Evolutionary conservation across 2,888 invertebrate species (phyloP).

Genomic region (Zonitis immaculata): DNA sequence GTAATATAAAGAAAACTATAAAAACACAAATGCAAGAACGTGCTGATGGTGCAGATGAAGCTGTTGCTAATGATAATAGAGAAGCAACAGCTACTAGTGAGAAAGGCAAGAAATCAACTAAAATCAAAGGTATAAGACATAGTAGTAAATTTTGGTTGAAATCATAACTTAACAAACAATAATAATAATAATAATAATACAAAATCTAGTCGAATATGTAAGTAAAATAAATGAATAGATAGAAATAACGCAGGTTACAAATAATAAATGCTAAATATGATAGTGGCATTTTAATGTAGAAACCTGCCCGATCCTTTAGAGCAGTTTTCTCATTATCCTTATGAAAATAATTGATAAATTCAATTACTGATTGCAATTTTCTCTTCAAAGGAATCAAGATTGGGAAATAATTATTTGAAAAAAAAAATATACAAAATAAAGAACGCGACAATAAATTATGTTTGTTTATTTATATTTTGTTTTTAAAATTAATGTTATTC

Average conservation of each 20-base stretch:
- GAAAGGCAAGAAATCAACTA: slow-evolving; percentile 47
- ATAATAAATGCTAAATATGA: not conserved
- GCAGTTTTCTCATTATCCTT: not conserved
- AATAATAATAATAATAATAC: slow-evolving; percentile 8
- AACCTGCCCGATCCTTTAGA: slow-evolving; percentile 12
- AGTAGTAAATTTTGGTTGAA: slow-evolving; percentile 68
- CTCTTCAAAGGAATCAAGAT: not conserved
- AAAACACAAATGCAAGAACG: slow-evolving; percentile 65
- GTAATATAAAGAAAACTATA: slow-evolving; percentile 82
- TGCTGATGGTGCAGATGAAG: slow-evolving; percentile 76
- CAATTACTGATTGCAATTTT: no score
- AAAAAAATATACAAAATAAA: no score
- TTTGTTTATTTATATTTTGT: not conserved
- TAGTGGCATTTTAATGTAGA: slow-evolving; percentile 13
- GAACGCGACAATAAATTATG: not conserved
- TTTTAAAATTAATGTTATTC: not conserved
- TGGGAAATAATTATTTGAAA: not conserved
- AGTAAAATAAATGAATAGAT: not conserved
- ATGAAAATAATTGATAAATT: no score
- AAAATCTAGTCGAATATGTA: slow-evolving; percentile 3
- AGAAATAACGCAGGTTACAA: not conserved
- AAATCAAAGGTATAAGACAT: slow-evolving; percentile 58
- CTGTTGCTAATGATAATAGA: slow-evolving; percentile 70
- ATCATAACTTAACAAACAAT: slow-evolving; percentile 30
- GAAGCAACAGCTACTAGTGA: slow-evolving; percentile 56